phyloP scores from a whole-genome alignment of 2,888 invertebrate species.

The Melangyna quadrimaculata region DNA sequence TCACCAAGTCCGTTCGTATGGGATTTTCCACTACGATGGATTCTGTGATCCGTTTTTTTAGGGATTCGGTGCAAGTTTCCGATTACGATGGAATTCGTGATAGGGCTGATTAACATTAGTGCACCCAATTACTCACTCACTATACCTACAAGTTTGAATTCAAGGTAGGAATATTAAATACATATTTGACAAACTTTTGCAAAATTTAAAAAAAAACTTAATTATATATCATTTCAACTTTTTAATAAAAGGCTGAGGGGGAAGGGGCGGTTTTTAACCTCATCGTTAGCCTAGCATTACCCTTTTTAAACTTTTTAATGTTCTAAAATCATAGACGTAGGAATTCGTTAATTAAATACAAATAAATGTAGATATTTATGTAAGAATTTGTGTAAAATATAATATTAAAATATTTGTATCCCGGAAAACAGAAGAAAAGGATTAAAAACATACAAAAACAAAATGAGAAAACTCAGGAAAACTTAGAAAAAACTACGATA shows the following conservation, averaged over 20 bases:
- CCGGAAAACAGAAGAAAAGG: conserved; percentile 73
- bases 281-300: conserved; percentile 78
- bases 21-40: too few species aligned
- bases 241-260: conserved; percentile 8
- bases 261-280: conserved; percentile 63
- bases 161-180: not conserved
- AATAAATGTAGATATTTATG: not conserved
- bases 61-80: too few species aligned
- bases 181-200: conserved; percentile 5
- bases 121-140: conserved; percentile 31
- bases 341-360: conserved; percentile 1
- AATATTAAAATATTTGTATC: conserved; percentile 32
- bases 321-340: conserved; percentile 73
- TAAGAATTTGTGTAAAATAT: conserved; percentile 19
- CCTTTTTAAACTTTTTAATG: conserved; percentile 79
- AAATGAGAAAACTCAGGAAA: conserved; percentile 76
- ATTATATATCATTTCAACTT: conserved; percentile 4
- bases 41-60: too few species aligned
- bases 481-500: conserved; percentile 82
- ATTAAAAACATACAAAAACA: conserved; percentile 60
- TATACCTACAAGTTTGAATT: conserved; percentile 30
- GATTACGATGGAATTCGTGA: too few species aligned
- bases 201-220: conserved; percentile 29
- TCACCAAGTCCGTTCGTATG: too few species aligned
- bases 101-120: not conserved